Evolutionary conservation across 2,797 vertebrate genomes (phyloP).

Genomic region (Diglossa cyanea): DNA sequence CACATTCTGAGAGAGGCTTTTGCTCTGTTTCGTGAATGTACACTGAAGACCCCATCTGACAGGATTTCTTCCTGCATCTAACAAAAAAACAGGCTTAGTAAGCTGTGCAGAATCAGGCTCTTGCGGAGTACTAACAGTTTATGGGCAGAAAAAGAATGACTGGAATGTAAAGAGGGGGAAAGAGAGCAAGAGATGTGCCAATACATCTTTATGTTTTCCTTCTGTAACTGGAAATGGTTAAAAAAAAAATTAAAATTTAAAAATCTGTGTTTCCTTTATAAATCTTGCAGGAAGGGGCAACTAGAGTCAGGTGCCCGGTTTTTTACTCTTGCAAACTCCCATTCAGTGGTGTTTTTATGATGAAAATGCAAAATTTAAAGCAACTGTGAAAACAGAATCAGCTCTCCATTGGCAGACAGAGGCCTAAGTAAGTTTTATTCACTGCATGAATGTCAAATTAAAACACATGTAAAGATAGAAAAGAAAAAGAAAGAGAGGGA

Average conservation of each 20-base stretch:
- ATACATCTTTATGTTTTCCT: slow-evolving; percentile 46
- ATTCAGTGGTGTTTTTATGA: slow-evolving; percentile 2
- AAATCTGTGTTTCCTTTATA: background rate
- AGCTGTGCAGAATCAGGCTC: slow-evolving; percentile 10
- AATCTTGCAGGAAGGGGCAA: background rate
- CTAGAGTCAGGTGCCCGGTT: background rate
- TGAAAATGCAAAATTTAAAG: slow-evolving; percentile 50
- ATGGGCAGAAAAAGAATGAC: slow-evolving; percentile 56
- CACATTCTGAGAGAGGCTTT: background rate
- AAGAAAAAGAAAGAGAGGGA: background rate
- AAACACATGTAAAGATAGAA: background rate
- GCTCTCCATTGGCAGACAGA: background rate
- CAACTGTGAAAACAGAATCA: slow-evolving; percentile 57
- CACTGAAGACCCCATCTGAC: slow-evolving; percentile 46
- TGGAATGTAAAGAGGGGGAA: slow-evolving; percentile 7
- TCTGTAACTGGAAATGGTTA: slow-evolving; percentile 25
- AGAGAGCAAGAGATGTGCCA: background rate
- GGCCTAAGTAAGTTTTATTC: slow-evolving; percentile 7
- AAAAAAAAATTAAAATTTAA: background rate
- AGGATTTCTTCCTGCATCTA: background rate
- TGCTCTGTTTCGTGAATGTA: background rate
- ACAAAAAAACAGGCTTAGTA: background rate
- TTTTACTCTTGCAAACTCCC: background rate
- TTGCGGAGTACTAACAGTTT: slow-evolving; percentile 21
- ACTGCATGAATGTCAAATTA: background rate